Evolutionary conservation across 1,140 invertebrate genomes (phyloP).

Genomic region (Drusus annulatus): DNA sequence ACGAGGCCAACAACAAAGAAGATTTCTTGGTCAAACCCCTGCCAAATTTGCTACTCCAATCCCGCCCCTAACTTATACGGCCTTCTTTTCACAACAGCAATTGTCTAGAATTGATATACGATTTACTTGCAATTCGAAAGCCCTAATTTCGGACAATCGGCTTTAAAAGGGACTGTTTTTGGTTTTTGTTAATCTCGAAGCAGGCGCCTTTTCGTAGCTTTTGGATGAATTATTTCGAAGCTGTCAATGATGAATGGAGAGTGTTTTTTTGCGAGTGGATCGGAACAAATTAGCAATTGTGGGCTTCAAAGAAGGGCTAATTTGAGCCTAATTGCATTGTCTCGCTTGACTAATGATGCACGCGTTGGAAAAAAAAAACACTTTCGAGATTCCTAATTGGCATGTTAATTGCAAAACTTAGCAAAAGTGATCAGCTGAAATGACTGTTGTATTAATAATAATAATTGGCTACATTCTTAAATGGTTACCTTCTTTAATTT

Average conservation of each 20-base stretch:
- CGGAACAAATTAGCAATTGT: constrained; percentile 4
- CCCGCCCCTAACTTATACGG: background rate
- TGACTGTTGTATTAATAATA: too few relatives aligned
- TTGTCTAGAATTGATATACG: constrained; percentile 4
- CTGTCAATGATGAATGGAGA: constrained; percentile 7
- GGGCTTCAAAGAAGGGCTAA: background rate
- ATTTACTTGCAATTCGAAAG: constrained; percentile 14
- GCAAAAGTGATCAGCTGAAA: too few relatives aligned
- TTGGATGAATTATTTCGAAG: constrained; percentile 7
- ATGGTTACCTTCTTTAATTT: too few relatives aligned
- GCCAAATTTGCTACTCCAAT: background rate
- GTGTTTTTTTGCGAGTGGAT: background rate
- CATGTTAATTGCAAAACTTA: too few relatives aligned
- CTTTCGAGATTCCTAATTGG: too few relatives aligned
- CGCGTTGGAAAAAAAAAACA: too few relatives aligned
- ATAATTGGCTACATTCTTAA: too few relatives aligned
- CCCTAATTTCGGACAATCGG: background rate
- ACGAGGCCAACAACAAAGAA: constrained; percentile 14
- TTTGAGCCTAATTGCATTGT: background rate
- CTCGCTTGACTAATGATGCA: background rate
- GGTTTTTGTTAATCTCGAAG: background rate
- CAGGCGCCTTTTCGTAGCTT: background rate
- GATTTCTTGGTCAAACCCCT: background rate
- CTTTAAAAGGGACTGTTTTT: background rate
- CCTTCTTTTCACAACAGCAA: background rate